Conservation (phyloP, 2,888 invertebrate species). For the Leptodirus hochenwartii region DNA sequence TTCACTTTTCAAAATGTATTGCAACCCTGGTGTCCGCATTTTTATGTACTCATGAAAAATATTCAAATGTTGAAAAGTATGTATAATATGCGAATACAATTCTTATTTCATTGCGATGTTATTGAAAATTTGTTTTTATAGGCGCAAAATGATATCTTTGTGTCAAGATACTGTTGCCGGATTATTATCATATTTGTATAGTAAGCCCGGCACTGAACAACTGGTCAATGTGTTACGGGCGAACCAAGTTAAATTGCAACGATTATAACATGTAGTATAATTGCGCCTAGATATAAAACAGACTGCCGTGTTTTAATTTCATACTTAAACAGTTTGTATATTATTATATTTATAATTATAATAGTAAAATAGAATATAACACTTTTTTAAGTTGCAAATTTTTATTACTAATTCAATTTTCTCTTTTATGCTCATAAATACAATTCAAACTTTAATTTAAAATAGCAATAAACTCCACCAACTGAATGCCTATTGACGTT, state of each 20-base stretch:
- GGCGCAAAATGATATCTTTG: slow-evolving; percentile 46
- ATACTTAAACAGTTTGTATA: too few species aligned
- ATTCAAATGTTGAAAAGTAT: slow-evolving; percentile 32
- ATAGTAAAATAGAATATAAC: too few species aligned
- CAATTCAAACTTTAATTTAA: too few species aligned
- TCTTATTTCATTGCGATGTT: background rate
- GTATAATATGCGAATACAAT: slow-evolving; percentile 10
- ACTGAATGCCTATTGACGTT: too few species aligned
- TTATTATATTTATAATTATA: too few species aligned
- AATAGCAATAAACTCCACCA: too few species aligned
- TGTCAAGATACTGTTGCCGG: slow-evolving; percentile 58
- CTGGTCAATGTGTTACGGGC: slow-evolving; percentile 38
- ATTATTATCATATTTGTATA: slow-evolving; percentile 57
- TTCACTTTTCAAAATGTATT: slow-evolving; percentile 64
- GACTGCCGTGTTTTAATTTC: too few species aligned
- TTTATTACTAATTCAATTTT: too few species aligned
- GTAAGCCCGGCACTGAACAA: slow-evolving; percentile 46
- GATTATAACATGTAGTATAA: slow-evolving; percentile 46
- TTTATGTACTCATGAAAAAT: slow-evolving; percentile 39
- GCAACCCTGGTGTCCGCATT: slow-evolving; percentile 53
- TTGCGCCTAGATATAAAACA: too few species aligned
- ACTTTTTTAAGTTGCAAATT: too few species aligned
- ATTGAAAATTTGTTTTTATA: slow-evolving; percentile 24
- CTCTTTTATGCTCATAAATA: too few species aligned
- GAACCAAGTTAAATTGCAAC: slow-evolving; percentile 38